These are phyloP conservation scores for Epinotia ramella DNA, from an alignment of 2,888 invertebrate genomes.

Conservation along the genomic window DNA sequence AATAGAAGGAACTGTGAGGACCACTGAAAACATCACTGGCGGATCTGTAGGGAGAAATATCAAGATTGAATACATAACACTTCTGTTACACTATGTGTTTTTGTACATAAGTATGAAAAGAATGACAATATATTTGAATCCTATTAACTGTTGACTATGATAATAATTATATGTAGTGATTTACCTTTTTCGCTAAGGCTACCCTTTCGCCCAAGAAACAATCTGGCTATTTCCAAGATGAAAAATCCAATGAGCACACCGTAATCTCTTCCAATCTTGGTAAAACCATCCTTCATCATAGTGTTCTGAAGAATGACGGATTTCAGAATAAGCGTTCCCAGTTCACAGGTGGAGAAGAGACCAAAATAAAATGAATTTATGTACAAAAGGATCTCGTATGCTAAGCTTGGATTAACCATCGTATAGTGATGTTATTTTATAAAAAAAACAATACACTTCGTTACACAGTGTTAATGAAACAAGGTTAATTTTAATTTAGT, in stretches of 20 bases:
- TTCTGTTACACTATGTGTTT: neutral
- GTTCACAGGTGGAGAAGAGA: slow-evolving; percentile 92
- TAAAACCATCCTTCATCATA: slow-evolving; percentile 89
- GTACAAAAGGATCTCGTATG: slow-evolving; percentile 93
- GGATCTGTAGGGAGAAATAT: slow-evolving; percentile 84
- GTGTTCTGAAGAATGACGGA: slow-evolving; percentile 86
- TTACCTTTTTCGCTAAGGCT: slow-evolving; percentile 92
- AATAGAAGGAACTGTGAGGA: slow-evolving; percentile 94
- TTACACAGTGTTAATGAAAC: slow-evolving; percentile 3
- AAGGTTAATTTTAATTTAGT: neutral
- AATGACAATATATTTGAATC: neutral
- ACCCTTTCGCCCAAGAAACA: slow-evolving; percentile 94
- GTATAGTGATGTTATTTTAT: slow-evolving; percentile 32
- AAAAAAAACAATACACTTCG: neutral
- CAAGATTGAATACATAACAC: neutral
- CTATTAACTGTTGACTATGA: neutral
- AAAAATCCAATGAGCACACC: slow-evolving; percentile 91
- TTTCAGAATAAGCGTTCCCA: slow-evolving; percentile 92
- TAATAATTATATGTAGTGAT: neutral
- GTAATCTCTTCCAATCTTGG: slow-evolving; percentile 91
- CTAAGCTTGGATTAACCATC: slow-evolving; percentile 91
- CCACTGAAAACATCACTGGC: slow-evolving; percentile 92
- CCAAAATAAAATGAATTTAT: slow-evolving; percentile 95
- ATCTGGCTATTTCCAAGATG: slow-evolving; percentile 91
- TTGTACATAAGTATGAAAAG: neutral